Conservation (phyloP, 2,888 invertebrate genomes). For the Ramazzottius varieornatus region DNA sequence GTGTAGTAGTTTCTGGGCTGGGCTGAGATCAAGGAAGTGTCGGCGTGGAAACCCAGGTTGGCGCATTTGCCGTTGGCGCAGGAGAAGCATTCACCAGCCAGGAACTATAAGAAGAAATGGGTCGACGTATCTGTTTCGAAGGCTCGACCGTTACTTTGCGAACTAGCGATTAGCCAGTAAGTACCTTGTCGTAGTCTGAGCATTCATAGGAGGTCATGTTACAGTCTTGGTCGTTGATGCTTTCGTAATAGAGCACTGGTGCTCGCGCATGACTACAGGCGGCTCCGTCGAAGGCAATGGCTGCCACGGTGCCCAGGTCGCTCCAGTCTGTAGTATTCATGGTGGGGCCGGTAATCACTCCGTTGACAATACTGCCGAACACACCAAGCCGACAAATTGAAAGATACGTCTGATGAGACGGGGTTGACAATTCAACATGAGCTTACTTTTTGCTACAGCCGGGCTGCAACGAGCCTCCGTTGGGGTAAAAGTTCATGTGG, state of each 20-base stretch:
- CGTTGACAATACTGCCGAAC: not conserved
- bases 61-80: not conserved
- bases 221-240: not conserved
- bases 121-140: no score
- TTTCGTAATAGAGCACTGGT: not conserved
- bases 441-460: not conserved
- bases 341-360: not conserved
- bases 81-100: not conserved
- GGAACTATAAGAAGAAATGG: not conserved
- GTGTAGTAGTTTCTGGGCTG: not conserved
- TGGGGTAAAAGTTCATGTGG: not conserved
- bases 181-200: not conserved
- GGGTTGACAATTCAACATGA: not conserved
- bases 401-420: not conserved
- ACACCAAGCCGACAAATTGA: no score
- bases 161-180: no score
- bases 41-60: not conserved
- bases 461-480: not conserved
- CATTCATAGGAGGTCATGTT: not conserved
- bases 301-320: not conserved
- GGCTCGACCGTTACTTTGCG: no score
- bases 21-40: not conserved
- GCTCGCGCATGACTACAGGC: not conserved
- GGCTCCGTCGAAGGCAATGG: not conserved
- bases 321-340: not conserved